phyloP scores from a whole-genome alignment of 2,797 vertebrate species.

The Gorsachius magnificus region DNA sequence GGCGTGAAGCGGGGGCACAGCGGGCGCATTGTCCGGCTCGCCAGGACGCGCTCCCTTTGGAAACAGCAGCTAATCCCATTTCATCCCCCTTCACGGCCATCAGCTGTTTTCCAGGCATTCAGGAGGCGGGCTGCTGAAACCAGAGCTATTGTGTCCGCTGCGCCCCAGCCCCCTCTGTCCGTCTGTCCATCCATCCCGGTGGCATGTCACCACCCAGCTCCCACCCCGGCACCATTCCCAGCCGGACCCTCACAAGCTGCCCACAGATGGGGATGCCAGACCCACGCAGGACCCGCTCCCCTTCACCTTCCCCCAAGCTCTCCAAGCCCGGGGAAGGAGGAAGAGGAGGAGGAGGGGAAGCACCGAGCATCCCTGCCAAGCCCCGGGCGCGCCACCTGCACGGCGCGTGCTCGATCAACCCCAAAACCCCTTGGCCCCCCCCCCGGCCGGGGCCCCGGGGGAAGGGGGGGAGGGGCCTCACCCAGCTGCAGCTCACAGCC shows the following conservation, averaged over 20 bases:
- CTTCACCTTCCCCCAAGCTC: accelerated
- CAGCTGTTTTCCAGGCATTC: slow-evolving; percentile 78
- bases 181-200: neutral
- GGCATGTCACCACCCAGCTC: neutral
- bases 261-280: neutral
- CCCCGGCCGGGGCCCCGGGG: too few relatives aligned
- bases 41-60: slow-evolving; percentile 54
- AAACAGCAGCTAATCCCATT: slow-evolving; percentile 74
- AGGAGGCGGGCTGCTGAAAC: slow-evolving; percentile 66
- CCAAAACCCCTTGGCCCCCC: too few relatives aligned
- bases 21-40: slow-evolving; percentile 44
- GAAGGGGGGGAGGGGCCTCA: too few relatives aligned
- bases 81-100: slow-evolving; percentile 70
- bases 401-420: accelerated
- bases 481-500: accelerated
- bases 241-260: accelerated
- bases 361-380: accelerated
- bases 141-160: slow-evolving; percentile 27
- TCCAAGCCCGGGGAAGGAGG: neutral
- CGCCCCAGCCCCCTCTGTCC: slow-evolving; percentile 42
- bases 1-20: slow-evolving; percentile 10
- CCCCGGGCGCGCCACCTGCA: neutral
- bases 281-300: accelerated
- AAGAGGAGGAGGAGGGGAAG: neutral
- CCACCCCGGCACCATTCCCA: neutral